Evolutionary conservation across 2,888 invertebrate species (phyloP).

Genomic region (Morpho helenor): DNA sequence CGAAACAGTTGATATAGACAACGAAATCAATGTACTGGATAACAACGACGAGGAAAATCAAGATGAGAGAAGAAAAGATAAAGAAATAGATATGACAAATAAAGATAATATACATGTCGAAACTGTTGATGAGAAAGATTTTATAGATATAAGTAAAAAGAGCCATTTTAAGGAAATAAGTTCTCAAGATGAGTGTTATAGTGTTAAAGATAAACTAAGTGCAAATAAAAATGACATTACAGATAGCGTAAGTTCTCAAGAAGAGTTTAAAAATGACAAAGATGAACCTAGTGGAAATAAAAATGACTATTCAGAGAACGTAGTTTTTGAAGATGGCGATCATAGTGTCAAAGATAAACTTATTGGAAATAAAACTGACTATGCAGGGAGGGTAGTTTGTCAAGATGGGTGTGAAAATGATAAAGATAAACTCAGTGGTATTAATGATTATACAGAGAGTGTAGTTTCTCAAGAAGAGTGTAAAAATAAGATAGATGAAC

Average conservation of each 20-base stretch:
- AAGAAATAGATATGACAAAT: conserved; percentile 8
- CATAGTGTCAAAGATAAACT: conserved; percentile 12
- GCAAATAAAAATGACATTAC: too few relatives aligned
- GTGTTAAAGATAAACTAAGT: conserved; percentile 11
- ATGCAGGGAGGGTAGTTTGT: too few relatives aligned
- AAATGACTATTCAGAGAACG: neutral
- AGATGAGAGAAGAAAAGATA: conserved; percentile 8
- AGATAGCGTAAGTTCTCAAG: too few relatives aligned
- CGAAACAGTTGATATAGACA: conserved; percentile 1
- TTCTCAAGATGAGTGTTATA: conserved; percentile 1
- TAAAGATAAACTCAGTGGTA: conserved; percentile 5
- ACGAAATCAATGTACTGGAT: conserved; percentile 3
- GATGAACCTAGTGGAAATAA: conserved; percentile 11
- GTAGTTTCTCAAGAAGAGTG: too few relatives aligned
- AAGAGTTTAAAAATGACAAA: neutral
- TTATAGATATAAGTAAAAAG: neutral
- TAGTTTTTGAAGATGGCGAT: neutral
- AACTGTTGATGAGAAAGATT: neutral
- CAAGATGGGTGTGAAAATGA: neutral
- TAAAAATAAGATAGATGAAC: neutral
- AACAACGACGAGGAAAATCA: conserved; percentile 10
- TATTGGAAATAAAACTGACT: conserved; percentile 8
- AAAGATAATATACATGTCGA: conserved; percentile 11
- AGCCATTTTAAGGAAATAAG: too few relatives aligned
- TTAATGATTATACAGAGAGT: conserved; percentile 4